Percentiles rank a stretch among this genome's conserved stretches.
These are phyloP conservation scores for Chelonus insularis DNA, from an alignment of 1,140 invertebrate species.

Conservation along the genomic window DNA sequence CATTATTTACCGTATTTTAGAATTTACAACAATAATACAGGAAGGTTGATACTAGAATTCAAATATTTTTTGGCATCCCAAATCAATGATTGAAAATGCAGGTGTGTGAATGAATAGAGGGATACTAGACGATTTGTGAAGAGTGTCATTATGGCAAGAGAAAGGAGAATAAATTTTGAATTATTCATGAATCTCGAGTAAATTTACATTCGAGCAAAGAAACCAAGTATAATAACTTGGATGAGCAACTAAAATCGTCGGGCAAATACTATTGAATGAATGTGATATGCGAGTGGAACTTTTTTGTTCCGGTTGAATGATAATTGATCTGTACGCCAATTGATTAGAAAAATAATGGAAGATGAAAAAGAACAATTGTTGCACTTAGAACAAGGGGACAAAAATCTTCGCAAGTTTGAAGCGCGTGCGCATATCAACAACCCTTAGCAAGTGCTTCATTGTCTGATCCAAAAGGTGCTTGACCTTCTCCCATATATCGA, in stretches of 20 bases:
- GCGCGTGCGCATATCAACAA: background rate
- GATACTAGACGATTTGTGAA: slow-evolving; percentile 7
- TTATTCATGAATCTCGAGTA: slow-evolving; percentile 18
- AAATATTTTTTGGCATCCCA: too few species aligned
- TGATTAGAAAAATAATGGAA: background rate
- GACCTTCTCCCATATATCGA: slow-evolving; percentile 55
- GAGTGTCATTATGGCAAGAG: background rate
- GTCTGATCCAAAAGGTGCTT: slow-evolving; percentile 54
- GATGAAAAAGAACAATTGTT: slow-evolving; percentile 5
- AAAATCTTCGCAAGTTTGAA: background rate
- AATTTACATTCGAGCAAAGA: slow-evolving; percentile 32
- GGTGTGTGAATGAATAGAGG: background rate
- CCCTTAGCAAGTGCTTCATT: slow-evolving; percentile 48
- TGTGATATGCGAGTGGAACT: background rate
- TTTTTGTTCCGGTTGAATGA: background rate
- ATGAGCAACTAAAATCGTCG: slow-evolving; percentile 28
- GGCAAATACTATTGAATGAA: slow-evolving; percentile 24
- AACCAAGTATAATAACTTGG: slow-evolving; percentile 27
- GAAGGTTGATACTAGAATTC: too few species aligned
- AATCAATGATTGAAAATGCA: background rate
- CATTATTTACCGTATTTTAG: too few species aligned
- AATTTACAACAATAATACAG: too few species aligned
- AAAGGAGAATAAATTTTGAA: slow-evolving; percentile 17
- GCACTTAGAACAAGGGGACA: background rate
- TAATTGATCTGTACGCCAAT: background rate